Conservation (phyloP, 2,888 invertebrate species). For the Muscina levida region DNA sequence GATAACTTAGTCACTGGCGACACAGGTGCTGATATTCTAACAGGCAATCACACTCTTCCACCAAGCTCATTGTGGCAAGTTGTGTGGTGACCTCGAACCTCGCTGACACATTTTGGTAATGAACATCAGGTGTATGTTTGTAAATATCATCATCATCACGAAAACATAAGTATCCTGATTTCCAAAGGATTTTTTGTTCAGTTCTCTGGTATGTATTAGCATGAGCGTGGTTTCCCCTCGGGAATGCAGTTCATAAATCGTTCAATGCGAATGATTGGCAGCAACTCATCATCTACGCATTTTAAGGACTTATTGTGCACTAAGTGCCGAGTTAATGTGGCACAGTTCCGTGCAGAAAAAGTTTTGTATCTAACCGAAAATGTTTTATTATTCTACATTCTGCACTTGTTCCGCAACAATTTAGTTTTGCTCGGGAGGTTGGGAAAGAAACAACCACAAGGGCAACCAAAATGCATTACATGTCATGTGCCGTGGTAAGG, state of each 20-base stretch:
- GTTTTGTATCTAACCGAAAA: slow-evolving; percentile 33
- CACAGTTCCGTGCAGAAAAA: slow-evolving; percentile 18
- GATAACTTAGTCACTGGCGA: not conserved
- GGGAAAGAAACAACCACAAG: slow-evolving; percentile 48
- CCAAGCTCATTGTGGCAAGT: no score
- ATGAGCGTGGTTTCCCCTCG: no score
- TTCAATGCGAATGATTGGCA: not conserved
- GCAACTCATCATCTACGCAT: slow-evolving; percentile 2
- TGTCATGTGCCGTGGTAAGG: slow-evolving; percentile 21
- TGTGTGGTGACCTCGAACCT: not conserved
- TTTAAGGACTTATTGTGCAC: slow-evolving; percentile 42
- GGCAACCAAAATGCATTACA: slow-evolving; percentile 51
- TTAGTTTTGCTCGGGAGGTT: slow-evolving; percentile 41
- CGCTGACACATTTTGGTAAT: not conserved
- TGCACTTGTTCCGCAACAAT: not conserved
- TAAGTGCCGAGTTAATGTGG: slow-evolving; percentile 40
- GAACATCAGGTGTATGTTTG: no score
- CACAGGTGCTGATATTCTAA: not conserved
- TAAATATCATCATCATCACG: no score
- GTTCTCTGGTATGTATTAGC: no score
- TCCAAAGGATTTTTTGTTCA: no score
- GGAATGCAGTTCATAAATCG: no score
- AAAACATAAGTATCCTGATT: no score
- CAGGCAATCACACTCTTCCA: no score
- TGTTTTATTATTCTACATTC: slow-evolving; percentile 24